phyloP scores from a whole-genome alignment of 1,140 invertebrate species.

The Mercenaria mercenaria region DNA sequence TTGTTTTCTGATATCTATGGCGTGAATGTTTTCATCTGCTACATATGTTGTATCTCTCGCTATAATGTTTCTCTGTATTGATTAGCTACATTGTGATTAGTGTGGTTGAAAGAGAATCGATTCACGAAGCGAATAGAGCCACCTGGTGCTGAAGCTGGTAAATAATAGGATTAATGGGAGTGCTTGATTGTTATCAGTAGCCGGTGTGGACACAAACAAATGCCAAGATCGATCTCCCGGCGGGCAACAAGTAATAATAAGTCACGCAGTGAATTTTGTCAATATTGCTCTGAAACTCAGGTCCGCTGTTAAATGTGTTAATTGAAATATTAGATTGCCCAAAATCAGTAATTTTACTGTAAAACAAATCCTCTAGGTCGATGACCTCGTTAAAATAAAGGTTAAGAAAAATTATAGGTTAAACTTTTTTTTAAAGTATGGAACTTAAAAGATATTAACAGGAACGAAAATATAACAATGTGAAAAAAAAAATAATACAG shows the following conservation, averaged over 20 bases:
- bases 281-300: too few species aligned
- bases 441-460: too few species aligned
- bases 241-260: too few species aligned
- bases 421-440: too few species aligned
- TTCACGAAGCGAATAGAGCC: conserved; percentile 25
- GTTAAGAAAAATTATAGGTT: too few species aligned
- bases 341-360: too few species aligned
- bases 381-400: too few species aligned
- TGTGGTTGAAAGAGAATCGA: conserved; percentile 39
- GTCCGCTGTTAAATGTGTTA: too few species aligned
- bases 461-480: too few species aligned
- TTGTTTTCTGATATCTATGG: background rate
- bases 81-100: conserved; percentile 23
- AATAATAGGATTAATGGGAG: conserved; percentile 53
- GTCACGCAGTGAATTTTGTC: too few species aligned
- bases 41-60: conserved; percentile 6
- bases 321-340: too few species aligned
- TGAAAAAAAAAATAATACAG: background rate
- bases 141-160: conserved; percentile 43
- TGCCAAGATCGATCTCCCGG: conserved; percentile 2
- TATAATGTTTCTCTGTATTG: conserved; percentile 31
- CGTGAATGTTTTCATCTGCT: background rate
- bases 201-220: conserved; percentile 26
- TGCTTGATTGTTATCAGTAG: conserved; percentile 31
- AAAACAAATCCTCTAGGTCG: too few species aligned